Evolutionary conservation across 2,888 invertebrate species (phyloP), one percentile per base, ranked within the genome.

Genomic region (Polydesmus complanatus): DNA sequence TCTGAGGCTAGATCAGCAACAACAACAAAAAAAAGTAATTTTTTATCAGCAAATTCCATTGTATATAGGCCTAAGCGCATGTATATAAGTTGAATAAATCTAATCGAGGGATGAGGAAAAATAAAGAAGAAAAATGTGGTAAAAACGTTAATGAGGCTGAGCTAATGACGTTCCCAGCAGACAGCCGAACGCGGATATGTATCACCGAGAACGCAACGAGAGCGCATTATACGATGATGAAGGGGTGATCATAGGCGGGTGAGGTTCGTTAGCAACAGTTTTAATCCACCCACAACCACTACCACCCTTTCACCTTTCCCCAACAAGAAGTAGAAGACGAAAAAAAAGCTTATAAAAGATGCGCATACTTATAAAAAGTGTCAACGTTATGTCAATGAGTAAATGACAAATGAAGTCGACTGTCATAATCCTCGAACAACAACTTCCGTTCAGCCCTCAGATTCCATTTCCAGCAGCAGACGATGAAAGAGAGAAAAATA

Each of bases 401-500:
- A 51, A 50, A 51, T 58, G 58, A 58, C 58, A 58, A 58, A 58
- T 58, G 58, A 58, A 58, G 27, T 23, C 3, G 26, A 22, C 52
- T 58, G 52, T 58, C 58, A 58, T 58, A 58, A 58, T 58, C 58
- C 51, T 21, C 25, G n/a, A n/a, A n/a, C n/a, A n/a, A n/a, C n/a
- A n/a, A n/a, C n/a, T n/a, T n/a, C n/a, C n/a, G n/a, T n/a, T n/a
- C n/a, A n/a, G n/a, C n/a, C n/a, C n/a, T n/a, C n/a, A n/a, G n/a
- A n/a, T n/a, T n/a, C n/a, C n/a, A n/a, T n/a, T n/a, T n/a, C n/a
- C n/a, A n/a, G n/a, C n/a, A n/a, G n/a, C n/a, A n/a, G n/a, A n/a
- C n/a, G n/a, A n/a, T n/a, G n/a, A n/a, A n/a, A n/a, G n/a, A n/a
- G n/a, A n/a, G n/a, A n/a, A n/a, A n/a, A n/a, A n/a, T n/a, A n/a